phyloP scores from a whole-genome alignment of 2,888 invertebrate genomes.

The Caenorhabditis afra region DNA sequence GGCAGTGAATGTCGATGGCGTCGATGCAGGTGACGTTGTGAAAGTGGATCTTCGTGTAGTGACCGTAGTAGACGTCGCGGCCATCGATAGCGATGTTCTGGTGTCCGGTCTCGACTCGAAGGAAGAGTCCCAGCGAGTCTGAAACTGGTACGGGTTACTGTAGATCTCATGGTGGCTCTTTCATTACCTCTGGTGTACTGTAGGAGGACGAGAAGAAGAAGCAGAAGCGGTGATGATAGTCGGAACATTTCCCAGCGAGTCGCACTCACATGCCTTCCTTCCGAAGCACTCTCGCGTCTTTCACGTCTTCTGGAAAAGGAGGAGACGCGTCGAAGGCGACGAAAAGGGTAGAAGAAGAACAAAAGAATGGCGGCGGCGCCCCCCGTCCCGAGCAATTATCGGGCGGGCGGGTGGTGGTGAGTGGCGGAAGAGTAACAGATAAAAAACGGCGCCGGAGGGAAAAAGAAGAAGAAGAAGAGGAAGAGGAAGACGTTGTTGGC shows the following conservation, averaged over 20 bases:
- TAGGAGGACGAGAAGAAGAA: slow-evolving; percentile 10
- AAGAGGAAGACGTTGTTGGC: background rate
- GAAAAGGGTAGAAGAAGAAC: slow-evolving; percentile 31
- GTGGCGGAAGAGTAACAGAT: slow-evolving; percentile 53
- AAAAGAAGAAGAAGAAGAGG: slow-evolving; percentile 7
- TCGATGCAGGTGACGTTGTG: slow-evolving; percentile 65
- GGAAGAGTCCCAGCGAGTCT: slow-evolving; percentile 47
- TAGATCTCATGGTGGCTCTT: background rate
- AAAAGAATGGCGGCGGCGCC: slow-evolving; percentile 7
- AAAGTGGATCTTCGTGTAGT: slow-evolving; percentile 66
- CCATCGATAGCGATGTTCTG: slow-evolving; percentile 67
- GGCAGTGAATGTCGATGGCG: slow-evolving; percentile 63
- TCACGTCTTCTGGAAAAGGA: slow-evolving; percentile 10
- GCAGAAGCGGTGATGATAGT: background rate
- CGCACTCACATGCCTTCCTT: slow-evolving; percentile 23
- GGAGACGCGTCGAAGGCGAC: background rate
- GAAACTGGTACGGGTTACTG: slow-evolving; percentile 3
- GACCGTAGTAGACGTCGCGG: slow-evolving; percentile 66
- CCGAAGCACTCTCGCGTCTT: slow-evolving; percentile 4
- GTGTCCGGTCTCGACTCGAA: slow-evolving; percentile 68
- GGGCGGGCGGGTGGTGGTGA: slow-evolving; percentile 28
- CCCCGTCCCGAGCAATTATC: slow-evolving; percentile 1
- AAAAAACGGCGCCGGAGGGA: slow-evolving; percentile 38
- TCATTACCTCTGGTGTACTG: slow-evolving; percentile 37
- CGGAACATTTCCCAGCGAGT: slow-evolving; percentile 6